Evolutionary conservation across 2,113 vertebrate species (phyloP), one percentile per base, ranked within the genome.

Genomic region (Forbesichthys agassizii): DNA sequence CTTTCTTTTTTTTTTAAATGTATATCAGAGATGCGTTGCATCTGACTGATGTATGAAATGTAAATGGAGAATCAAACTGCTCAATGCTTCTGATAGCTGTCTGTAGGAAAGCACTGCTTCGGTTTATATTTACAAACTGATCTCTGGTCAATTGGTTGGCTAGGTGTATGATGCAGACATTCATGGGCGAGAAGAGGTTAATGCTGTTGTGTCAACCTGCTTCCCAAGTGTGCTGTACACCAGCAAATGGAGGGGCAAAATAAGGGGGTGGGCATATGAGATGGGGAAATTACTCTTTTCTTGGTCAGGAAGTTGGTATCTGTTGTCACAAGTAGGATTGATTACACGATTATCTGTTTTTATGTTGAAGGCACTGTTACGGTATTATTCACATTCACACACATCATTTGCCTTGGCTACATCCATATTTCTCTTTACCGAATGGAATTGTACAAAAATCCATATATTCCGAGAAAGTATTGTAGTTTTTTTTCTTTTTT

Each of bases 21-120:
- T 79, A 58, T 82, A 6, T 12, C 46, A 36, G 71, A 77, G 69
- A 79, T 61, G 61, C 12, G 58, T 61, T 69, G 16, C 52, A 71
- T 49, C 66, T 75, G 82, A 81, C 62, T 59, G 71, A 77, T 77
- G 27, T 27, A 27, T 27, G 27, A 27, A 27, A 27, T 27, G 75
- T 79, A 69, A 85, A 80, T 76, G 66, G 78, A 83, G 83, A 78
- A 74, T 71, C 71, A 80, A 75, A 77, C 55, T 47, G 27, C 36
- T 56, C 57, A 56, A 52, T 71, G 62, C 67, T 65, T 67, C 53
- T 63, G 63, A 66, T 54, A 67, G 63, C 11, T 11, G 0, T 36
- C 14, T 18, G 53, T 49, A 16, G 16, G 16, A 16, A 16, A 16
- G 13, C 56, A 53, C 68, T 75, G 63, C 68, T 59, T 82, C 74